phyloP scores from a whole-genome alignment of 2,113 vertebrate genomes.

The Pelecanoides urinatrix region DNA sequence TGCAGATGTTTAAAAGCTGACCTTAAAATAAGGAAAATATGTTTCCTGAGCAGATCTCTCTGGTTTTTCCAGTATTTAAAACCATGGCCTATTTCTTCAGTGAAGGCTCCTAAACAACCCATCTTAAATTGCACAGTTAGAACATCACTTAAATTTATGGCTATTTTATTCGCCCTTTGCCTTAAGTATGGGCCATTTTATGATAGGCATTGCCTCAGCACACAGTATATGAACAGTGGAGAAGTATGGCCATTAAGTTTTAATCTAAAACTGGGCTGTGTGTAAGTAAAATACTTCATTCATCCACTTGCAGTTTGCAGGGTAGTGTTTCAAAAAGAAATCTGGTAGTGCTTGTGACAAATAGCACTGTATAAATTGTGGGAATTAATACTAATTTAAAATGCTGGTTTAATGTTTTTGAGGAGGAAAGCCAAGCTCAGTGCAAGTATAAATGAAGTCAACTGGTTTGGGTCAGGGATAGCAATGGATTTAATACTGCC shows the following conservation, averaged over 20 bases:
- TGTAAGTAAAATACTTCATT: neutral
- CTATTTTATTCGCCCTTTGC: neutral
- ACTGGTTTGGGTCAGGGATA: neutral
- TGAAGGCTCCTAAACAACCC: neutral
- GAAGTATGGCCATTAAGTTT: neutral
- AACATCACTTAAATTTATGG: neutral
- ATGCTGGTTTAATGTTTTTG: neutral
- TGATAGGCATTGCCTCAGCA: neutral
- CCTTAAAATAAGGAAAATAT: constrained; percentile 16
- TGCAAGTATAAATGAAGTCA: neutral
- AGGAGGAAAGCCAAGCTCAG: neutral
- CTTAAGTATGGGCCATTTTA: neutral
- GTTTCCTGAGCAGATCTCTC: neutral
- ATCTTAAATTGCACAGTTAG: neutral
- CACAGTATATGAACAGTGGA: neutral
- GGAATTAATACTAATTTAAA: neutral
- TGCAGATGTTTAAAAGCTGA: constrained; percentile 20
- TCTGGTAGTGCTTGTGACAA: neutral
- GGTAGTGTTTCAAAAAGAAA: neutral
- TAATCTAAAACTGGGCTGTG: neutral
- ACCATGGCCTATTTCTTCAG: neutral
- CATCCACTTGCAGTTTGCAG: neutral
- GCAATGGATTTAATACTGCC: neutral
- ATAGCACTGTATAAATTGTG: neutral
- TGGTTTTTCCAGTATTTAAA: neutral